Conservation (phyloP, 2,113 vertebrate genomes). For the Rhagologus leucostigma region DNA sequence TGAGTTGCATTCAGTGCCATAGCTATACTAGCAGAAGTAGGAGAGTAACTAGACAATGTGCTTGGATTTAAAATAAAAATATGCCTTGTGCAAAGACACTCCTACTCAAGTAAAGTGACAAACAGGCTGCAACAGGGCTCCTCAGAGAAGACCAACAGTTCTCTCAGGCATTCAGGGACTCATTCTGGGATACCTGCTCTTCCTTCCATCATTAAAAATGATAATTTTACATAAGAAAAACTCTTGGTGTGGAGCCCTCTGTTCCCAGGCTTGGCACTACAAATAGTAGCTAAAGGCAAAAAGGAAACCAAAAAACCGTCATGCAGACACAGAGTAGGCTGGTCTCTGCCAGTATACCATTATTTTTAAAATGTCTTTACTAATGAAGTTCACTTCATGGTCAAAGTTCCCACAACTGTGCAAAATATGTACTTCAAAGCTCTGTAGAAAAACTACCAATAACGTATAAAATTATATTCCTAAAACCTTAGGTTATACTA, state of each 20-base stretch:
- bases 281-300: background rate
- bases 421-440: background rate
- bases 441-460: background rate
- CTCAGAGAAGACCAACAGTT: background rate
- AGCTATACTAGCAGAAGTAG: background rate
- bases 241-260: background rate
- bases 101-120: background rate
- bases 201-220: background rate
- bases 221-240: background rate
- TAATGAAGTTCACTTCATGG: background rate
- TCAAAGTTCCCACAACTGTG: background rate
- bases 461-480: background rate
- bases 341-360: background rate
- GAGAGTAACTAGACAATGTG: background rate
- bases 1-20: background rate
- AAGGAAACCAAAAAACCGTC: background rate
- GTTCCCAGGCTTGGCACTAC: background rate
- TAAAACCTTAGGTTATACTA: background rate
- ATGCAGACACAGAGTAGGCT: background rate
- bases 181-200: rapidly evolving
- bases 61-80: background rate
- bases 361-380: background rate
- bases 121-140: background rate
- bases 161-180: background rate
- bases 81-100: background rate